A percentile compares a stretch with the other conserved stretches of the same genome.
These are phyloP conservation scores for Drosophila persimilis DNA, from an alignment of 1,140 invertebrate genomes.

Conservation along the genomic window DNA sequence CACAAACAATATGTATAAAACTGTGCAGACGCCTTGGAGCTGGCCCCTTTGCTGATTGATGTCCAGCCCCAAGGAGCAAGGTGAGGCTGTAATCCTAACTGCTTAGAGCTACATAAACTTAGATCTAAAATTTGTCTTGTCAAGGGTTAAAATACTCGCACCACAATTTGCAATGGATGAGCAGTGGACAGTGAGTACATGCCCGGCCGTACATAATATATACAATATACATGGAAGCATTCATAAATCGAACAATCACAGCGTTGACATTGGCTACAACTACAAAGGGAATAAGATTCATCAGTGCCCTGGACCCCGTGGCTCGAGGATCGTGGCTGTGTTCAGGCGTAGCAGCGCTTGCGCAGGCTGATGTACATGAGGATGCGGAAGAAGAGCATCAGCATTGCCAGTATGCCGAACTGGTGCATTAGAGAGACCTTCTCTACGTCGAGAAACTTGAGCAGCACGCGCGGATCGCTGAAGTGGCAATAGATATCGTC, in stretches of 20 bases:
- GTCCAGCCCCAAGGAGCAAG: no score
- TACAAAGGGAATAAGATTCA: conserved; percentile 42
- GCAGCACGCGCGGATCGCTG: conserved; percentile 85
- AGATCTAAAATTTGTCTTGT: no score
- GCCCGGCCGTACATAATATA: conserved; percentile 9
- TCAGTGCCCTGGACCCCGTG: background rate
- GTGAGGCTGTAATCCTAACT: no score
- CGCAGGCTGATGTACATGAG: conserved; percentile 84
- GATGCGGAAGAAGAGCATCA: conserved; percentile 84
- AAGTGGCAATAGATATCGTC: conserved; percentile 86
- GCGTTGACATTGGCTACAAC: conserved; percentile 58
- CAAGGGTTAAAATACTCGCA: no score
- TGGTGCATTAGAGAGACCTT: conserved; percentile 84
- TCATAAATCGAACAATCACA: conserved; percentile 66
- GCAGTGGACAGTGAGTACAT: no score
- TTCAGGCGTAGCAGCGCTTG: conserved; percentile 84
- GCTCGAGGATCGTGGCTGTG: background rate
- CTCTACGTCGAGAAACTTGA: conserved; percentile 85
- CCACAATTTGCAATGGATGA: no score
- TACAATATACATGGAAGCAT: conserved; percentile 18
- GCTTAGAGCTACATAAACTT: no score
- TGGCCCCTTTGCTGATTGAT: no score
- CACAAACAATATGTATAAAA: conserved; percentile 20
- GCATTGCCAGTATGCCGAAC: conserved; percentile 83
- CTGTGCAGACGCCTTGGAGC: background rate